Base-by-base conservation (phyloP, 1,140 invertebrate genomes). In the Vollenhovia emeryi region DNA sequence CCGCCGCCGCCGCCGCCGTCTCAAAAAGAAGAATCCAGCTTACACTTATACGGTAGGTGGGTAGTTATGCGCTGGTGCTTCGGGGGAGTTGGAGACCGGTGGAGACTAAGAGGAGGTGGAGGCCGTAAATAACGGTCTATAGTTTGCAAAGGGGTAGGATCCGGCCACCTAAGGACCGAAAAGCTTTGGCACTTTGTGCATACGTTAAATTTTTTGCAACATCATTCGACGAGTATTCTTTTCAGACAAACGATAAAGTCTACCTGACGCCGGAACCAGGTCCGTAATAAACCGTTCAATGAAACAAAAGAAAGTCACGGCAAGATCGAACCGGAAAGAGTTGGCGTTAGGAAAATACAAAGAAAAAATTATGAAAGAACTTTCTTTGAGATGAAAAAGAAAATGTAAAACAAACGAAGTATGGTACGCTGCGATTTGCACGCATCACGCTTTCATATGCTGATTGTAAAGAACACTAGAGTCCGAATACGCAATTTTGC, bases 91-190 rank as follows among this genome's bases (percentile, higher is more conserved):
- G 73, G n/a, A 36, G 24, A 27, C 48, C 60, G 73, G 36, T 74
- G 68, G 71, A 86, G 76, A 73, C 15, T 24, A 86, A 84, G 57
- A 88, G 84, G 50, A 87, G 71, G 50, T 85, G 71, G 86, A 90
- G 86, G 88, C 85, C 86, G 88, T 92, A 92, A 92, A 92, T 92
- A 92, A 92, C 91, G 91, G 91, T 86, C 75, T 87, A 69, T 80
- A 80, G 48, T 73, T 60, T 71, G 66, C 52, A 36, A 48, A 55
- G 45, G 50, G 33, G 36, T 66, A 86, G 75, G 24, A 13, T 30
- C 30, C n/a, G 52, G 50, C 15, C 27, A n/a, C 8, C 33, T 71
- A 45, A n/a, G n/a, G n/a, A 48, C 15, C 85, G 86, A 87, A 85
- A 79, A 59, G 55, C 57, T 66, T 64, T 71, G 57, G 50, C 40